Evolutionary conservation across 2,888 invertebrate species (phyloP), one percentile per base, ranked within the genome.

Genomic region (Polymixis flavicincta): DNA sequence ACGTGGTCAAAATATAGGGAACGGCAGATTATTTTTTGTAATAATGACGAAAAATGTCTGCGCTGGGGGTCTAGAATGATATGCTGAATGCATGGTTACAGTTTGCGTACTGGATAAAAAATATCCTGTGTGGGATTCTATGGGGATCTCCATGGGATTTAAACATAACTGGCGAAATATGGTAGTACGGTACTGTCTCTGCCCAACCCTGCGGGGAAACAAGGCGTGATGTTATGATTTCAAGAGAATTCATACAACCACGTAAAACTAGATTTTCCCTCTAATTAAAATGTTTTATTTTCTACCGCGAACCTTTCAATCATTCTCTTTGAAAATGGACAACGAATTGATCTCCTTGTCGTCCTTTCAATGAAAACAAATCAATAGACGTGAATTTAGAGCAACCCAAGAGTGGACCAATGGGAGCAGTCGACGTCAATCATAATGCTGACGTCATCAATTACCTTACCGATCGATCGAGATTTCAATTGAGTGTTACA

Each of bases 361-460:
- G 19, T 28, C 22, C 22, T 25, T 42, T 28, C 72, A 78, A 72
- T 71, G 60, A 65, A 61, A 42, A 55, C 42, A 76, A 50, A 61
- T 61, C 54, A 77, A 77, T 72, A 61, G 65, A 25, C 48, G 54
- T 72, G 75, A 72, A 77, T 54, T 77, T 3, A 22, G 71, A 77
- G 6, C 60, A 61, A 45, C 32, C n/a, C 50, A 54, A 25, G n/a
- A 73, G 42, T 65, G 19, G n/a, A 57, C 69, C 55, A 79, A 79
- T 69, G 45, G 25, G 50, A 69, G 48, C 25, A 25, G 45, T 52
- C 50, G 54, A 66, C 50, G 55, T 61, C 55, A 50, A 59, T 59
- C 52, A 28, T 71, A 64, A 52, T 42, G 54, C 19, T 78, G 79
- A 74, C 74, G 69, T 70, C 65, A 78, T 57, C 65, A 70, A 79